Base-by-base conservation (phyloP, 2,797 vertebrate genomes). In the Chromobotia macracanthus region DNA sequence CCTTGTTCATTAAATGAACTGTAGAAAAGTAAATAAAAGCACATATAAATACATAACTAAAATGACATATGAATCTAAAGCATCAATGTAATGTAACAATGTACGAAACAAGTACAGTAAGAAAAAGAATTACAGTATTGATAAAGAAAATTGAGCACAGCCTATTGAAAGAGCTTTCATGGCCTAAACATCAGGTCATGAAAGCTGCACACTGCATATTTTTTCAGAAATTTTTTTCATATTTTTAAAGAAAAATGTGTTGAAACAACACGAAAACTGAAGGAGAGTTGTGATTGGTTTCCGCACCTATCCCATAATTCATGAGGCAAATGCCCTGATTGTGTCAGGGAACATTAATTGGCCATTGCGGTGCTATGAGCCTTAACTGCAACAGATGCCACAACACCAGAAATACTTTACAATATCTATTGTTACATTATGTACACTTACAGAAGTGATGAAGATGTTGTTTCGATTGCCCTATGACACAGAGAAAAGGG, bases 331-430 rank as follows among this genome's bases (percentile, higher is more conserved):
- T 65, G 53, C 50, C 60, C 65, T 56, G 70, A 78, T 77, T 53
- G 73, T 55, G 69, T 67, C 63, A 79, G 41, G 68, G 63, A 56
- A 74, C 69, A 81, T 72, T 81, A 84, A 81, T 79, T 82, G 85
- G 74, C n/a, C 78, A 44, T 75, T 63, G 58, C 31, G 7, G 53
- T 68, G 68, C 58, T 41, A 28, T 35, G 46, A 50, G 48, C 21
- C 78, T 72, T 80, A 75, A 64, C 31, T 66, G 69, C 35, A 58
- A 61, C 58, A 72, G 58, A 73, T 11, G 19, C 53, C 18, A 50
- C 0, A 4, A 83, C 70, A 67, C 51, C 38, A 61, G 21, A 31
- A 16, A 5, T 44, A 61, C 58, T 44, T 11, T 31, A 70, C 72
- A 58, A 48, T 58, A 74, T 77, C 28, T 81, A 74, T 61, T 72